A percentile compares a stretch with the other conserved stretches of the same genome.
Evolutionary conservation across 2,113 vertebrate genomes (phyloP).

Genomic region (Stigmatopora nigra): DNA sequence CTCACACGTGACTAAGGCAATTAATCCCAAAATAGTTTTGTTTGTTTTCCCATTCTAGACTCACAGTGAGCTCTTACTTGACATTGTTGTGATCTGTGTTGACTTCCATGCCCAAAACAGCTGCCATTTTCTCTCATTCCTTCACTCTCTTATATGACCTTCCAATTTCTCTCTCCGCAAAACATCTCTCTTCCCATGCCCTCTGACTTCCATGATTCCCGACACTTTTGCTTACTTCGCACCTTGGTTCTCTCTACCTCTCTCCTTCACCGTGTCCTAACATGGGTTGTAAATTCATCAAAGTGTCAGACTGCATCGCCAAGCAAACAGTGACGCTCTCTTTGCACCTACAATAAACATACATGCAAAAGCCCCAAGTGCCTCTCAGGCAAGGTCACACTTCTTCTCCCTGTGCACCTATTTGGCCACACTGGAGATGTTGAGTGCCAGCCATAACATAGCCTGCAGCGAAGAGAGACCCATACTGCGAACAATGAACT

Average conservation of each 20-base stretch:
- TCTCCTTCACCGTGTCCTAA: slow-evolving; percentile 46
- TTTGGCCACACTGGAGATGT: slow-evolving; percentile 33
- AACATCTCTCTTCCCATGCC: background rate
- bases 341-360: slow-evolving; percentile 31
- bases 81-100: slow-evolving; percentile 13
- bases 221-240: background rate
- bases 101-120: slow-evolving; percentile 12
- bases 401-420: slow-evolving; percentile 32
- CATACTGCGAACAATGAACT: slow-evolving; percentile 30
- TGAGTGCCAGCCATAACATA: slow-evolving; percentile 29
- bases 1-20: slow-evolving; percentile 33
- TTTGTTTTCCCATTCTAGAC: slow-evolving; percentile 24
- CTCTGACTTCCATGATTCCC: background rate
- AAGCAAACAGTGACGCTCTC: slow-evolving; percentile 54
- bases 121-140: background rate
- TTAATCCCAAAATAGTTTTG: slow-evolving; percentile 10
- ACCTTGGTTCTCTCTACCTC: slow-evolving; percentile 15
- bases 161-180: slow-evolving; percentile 11
- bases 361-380: slow-evolving; percentile 41
- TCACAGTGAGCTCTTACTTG: slow-evolving; percentile 20
- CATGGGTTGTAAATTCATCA: slow-evolving; percentile 64
- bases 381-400: slow-evolving; percentile 56
- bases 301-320: slow-evolving; percentile 57
- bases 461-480: slow-evolving; percentile 31
- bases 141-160: slow-evolving; percentile 9